A percentile compares a stretch with the other conserved stretches of the same genome.
These are phyloP conservation scores for Tipula vernalis DNA, from an alignment of 2,888 invertebrate species.

Conservation along the genomic window DNA sequence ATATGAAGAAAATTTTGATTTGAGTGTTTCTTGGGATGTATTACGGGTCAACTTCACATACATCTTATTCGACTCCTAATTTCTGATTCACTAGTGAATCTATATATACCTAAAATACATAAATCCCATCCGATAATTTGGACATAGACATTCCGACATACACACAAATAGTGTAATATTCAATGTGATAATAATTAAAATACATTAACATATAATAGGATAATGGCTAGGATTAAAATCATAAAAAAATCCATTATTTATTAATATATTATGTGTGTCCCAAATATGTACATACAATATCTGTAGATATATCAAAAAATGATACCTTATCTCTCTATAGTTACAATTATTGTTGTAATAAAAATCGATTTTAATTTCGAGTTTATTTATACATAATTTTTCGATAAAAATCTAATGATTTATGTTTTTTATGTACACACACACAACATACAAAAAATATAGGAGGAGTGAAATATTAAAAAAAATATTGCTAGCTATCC, in stretches of 20 bases:
- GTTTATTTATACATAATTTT: not conserved
- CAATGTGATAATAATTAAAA: not conserved
- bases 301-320: not conserved
- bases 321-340: conserved; percentile 4
- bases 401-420: not conserved
- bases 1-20: too few species aligned
- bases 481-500: not conserved
- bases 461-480: not conserved
- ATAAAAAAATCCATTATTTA: not conserved
- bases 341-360: not conserved
- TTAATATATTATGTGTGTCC: not conserved
- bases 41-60: too few species aligned
- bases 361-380: not conserved
- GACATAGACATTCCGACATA: too few species aligned
- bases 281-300: not conserved
- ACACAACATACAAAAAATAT: not conserved
- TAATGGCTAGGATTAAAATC: not conserved
- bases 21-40: too few species aligned
- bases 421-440: not conserved
- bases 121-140: too few species aligned
- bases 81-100: too few species aligned
- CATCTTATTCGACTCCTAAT: too few species aligned
- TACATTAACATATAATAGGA: conserved; percentile 4
- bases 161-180: too few species aligned
- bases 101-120: not conserved